A percentile compares a stretch with the other conserved stretches of the same genome.
Evolutionary conservation across 2,888 invertebrate genomes (phyloP).

Genomic region (Drosophila greeni): DNA sequence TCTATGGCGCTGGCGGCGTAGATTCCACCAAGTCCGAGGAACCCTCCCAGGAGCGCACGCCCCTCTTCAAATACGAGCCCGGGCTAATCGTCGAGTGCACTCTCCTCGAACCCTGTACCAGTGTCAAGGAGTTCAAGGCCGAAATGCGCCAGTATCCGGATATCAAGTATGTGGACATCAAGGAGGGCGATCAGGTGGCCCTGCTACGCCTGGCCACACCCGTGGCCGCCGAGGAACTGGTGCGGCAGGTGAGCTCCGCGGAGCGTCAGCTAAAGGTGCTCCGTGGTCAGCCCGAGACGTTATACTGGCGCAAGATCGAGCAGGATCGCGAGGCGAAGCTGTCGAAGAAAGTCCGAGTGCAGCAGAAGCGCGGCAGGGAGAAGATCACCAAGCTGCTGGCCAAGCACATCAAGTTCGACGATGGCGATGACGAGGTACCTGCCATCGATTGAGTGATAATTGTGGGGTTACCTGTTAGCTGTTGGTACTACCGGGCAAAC

Average conservation of each 20-base stretch:
- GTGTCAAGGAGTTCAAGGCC: constrained; percentile 85
- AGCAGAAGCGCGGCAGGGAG: constrained; percentile 75
- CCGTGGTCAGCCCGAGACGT: constrained; percentile 84
- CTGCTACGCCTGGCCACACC: constrained; percentile 83
- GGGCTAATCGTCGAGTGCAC: constrained; percentile 86
- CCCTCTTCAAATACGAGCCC: constrained; percentile 80
- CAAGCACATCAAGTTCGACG: constrained; percentile 77
- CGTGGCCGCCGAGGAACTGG: constrained; percentile 78
- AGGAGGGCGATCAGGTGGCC: constrained; percentile 84
- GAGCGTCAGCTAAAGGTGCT: constrained; percentile 79
- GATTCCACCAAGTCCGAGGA: constrained; percentile 56
- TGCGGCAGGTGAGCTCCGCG: constrained; percentile 71
- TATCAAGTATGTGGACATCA: constrained; percentile 89
- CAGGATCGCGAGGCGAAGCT: constrained; percentile 80
- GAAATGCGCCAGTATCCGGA: constrained; percentile 82
- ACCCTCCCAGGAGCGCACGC: constrained; percentile 70
- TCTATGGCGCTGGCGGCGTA: constrained; percentile 75
- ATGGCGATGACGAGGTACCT: constrained; percentile 56
- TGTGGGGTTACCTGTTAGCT: too few species aligned
- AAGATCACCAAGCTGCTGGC: constrained; percentile 71
- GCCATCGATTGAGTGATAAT: constrained; percentile 9
- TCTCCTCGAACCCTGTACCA: constrained; percentile 83
- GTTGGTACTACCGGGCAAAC: not conserved
- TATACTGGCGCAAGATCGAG: constrained; percentile 89
- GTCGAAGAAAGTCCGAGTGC: constrained; percentile 74